Conservation (phyloP, 2,888 invertebrate species). For the Lamellibrachia columna region DNA sequence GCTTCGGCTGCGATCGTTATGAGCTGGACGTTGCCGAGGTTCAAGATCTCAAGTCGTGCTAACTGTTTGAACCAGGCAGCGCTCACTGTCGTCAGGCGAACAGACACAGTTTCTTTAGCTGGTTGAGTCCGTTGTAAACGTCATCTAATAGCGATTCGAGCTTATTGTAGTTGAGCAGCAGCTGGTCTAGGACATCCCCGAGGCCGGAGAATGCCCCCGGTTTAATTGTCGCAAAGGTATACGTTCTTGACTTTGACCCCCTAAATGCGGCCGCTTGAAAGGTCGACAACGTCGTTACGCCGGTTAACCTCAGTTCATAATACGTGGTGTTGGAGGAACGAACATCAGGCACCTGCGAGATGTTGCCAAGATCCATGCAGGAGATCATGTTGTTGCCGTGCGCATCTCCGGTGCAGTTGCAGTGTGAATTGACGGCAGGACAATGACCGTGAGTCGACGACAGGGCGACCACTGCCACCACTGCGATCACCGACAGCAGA, state of each 20-base stretch:
- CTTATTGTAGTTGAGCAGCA: too few relatives aligned
- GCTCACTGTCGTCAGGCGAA: too few relatives aligned
- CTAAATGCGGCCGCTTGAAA: neutral
- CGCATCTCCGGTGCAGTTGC: too few relatives aligned
- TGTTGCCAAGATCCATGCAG: neutral
- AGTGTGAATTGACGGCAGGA: too few relatives aligned
- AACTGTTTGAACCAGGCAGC: too few relatives aligned
- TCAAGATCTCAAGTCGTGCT: neutral
- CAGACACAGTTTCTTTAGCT: too few relatives aligned
- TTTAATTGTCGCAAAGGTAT: neutral
- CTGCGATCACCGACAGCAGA: too few relatives aligned
- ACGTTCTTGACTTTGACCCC: neutral
- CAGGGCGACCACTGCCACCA: too few relatives aligned
- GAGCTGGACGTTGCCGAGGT: slow-evolving; percentile 32
- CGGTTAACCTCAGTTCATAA: neutral
- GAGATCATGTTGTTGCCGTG: neutral
- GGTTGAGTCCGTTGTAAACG: too few relatives aligned
- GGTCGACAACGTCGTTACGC: neutral
- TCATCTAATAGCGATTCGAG: too few relatives aligned
- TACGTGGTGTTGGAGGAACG: neutral
- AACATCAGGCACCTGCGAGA: neutral
- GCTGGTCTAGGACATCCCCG: neutral
- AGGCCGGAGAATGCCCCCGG: neutral
- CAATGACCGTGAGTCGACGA: too few relatives aligned
- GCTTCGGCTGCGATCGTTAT: slow-evolving; percentile 35